These are phyloP conservation scores for Cheirogaleus major DNA, from an alignment of 2,797 vertebrate genomes.

Conservation along the genomic window DNA sequence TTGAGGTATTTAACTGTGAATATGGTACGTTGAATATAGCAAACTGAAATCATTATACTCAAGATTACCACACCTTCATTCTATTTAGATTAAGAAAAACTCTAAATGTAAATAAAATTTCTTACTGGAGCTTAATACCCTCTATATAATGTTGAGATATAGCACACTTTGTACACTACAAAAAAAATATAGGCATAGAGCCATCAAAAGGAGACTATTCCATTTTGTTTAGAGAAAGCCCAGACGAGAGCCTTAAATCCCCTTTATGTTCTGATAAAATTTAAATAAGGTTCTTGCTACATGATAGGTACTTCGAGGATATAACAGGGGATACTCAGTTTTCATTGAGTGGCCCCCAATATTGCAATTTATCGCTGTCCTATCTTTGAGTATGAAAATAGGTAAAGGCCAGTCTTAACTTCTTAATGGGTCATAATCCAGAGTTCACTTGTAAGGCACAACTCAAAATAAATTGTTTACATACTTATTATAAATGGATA, in stretches of 20 bases:
- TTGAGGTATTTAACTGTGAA: background rate
- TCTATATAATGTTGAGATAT: background rate
- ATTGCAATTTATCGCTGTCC: background rate
- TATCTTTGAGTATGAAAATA: constrained; percentile 45
- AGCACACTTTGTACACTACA: background rate
- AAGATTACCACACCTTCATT: constrained; percentile 12
- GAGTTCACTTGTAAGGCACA: constrained; percentile 10
- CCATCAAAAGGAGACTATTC: background rate
- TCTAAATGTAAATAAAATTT: background rate
- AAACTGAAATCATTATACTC: background rate
- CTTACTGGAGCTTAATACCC: background rate
- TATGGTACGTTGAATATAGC: background rate
- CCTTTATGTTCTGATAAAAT: background rate
- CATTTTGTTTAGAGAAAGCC: constrained; percentile 40
- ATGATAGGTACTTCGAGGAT: background rate
- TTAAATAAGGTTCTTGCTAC: constrained; percentile 49
- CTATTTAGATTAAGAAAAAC: constrained; percentile 33
- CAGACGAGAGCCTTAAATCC: constrained; percentile 9
- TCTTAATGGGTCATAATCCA: constrained; percentile 6
- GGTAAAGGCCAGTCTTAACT: background rate
- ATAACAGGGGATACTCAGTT: background rate
- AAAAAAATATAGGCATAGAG: background rate
- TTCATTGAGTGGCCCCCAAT: background rate
- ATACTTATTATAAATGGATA: background rate
- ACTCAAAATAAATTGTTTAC: background rate